phyloP scores from a whole-genome alignment of 1,140 invertebrate genomes.

The Cyclargus thomasi region DNA sequence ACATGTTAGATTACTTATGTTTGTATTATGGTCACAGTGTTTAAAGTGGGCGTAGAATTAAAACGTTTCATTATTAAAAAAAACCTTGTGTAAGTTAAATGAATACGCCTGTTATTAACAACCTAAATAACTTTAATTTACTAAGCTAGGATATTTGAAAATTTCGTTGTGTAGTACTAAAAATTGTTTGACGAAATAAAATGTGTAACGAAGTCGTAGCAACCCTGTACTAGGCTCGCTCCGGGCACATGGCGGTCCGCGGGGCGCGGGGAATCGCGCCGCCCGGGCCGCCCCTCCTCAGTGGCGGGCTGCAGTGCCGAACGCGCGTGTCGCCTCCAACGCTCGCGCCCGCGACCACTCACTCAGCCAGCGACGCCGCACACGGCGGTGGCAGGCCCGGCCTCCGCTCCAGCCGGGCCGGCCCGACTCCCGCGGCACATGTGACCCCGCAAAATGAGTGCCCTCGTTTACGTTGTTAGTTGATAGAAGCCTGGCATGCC shows the following conservation, averaged over 20 bases:
- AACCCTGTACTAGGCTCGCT: conserved; percentile 63
- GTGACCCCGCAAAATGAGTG: conserved; percentile 56
- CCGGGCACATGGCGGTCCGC: conserved; percentile 61
- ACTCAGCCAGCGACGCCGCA: conserved; percentile 66
- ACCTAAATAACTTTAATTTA: too few relatives aligned
- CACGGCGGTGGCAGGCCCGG: conserved; percentile 53
- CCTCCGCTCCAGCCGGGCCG: conserved; percentile 54
- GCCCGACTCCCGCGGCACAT: conserved; percentile 51
- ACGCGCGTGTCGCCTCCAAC: conserved; percentile 68
- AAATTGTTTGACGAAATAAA: conserved; percentile 22
- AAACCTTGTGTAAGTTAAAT: too few relatives aligned
- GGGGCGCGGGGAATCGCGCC: conserved; percentile 36
- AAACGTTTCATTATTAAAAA: too few relatives aligned
- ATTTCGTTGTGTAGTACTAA: neutral
- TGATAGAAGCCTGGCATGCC: conserved; percentile 67
- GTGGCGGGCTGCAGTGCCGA: conserved; percentile 68
- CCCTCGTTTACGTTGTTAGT: conserved; percentile 66
- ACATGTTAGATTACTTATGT: too few relatives aligned
- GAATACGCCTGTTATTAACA: too few relatives aligned
- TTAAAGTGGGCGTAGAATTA: too few relatives aligned
- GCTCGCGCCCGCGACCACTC: conserved; percentile 61
- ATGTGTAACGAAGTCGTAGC: conserved; percentile 37
- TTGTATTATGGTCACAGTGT: too few relatives aligned
- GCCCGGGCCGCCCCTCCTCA: conserved; percentile 69
- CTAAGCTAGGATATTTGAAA: too few relatives aligned